Percentiles rank a stretch among this genome's conserved stretches.
These are phyloP conservation scores for Progne subis DNA, from an alignment of 2,113 vertebrate species.

Conservation along the genomic window DNA sequence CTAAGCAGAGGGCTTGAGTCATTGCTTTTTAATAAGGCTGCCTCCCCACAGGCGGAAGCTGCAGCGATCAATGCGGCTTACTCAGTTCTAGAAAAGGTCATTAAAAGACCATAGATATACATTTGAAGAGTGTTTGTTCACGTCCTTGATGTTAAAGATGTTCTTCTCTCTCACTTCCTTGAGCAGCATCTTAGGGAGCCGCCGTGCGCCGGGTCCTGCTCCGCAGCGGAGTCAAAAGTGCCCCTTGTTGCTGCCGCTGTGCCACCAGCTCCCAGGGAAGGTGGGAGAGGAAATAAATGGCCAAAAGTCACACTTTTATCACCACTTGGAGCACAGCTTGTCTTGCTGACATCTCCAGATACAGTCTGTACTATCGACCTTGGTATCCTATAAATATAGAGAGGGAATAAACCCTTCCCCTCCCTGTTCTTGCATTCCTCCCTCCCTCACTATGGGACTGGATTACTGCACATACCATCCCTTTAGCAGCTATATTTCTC, in stretches of 20 bases:
- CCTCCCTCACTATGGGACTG: background rate
- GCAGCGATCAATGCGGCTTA: slow-evolving; percentile 38
- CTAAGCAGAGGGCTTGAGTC: slow-evolving; percentile 51
- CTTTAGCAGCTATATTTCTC: background rate
- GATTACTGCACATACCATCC: background rate
- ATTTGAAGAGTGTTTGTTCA: slow-evolving; percentile 51
- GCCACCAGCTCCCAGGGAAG: background rate
- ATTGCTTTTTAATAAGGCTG: slow-evolving; percentile 57
- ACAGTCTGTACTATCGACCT: background rate
- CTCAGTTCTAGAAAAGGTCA: slow-evolving; percentile 53
- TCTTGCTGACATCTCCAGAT: background rate
- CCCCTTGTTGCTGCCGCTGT: background rate
- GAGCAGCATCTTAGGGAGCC: background rate
- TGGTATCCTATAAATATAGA: background rate
- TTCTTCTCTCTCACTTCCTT: slow-evolving; percentile 18
- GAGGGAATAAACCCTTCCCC: background rate
- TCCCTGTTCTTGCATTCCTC: background rate
- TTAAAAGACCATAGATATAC: slow-evolving; percentile 61
- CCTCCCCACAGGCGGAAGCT: slow-evolving; percentile 50
- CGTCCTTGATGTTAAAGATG: slow-evolving; percentile 44
- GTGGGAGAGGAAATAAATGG: background rate
- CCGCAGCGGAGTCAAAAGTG: background rate
- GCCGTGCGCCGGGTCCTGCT: fast-evolving
- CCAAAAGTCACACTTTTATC: background rate
- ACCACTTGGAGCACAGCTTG: background rate